Conservation (phyloP, 2,113 vertebrate species). For the Nerophis ophidion region DNA sequence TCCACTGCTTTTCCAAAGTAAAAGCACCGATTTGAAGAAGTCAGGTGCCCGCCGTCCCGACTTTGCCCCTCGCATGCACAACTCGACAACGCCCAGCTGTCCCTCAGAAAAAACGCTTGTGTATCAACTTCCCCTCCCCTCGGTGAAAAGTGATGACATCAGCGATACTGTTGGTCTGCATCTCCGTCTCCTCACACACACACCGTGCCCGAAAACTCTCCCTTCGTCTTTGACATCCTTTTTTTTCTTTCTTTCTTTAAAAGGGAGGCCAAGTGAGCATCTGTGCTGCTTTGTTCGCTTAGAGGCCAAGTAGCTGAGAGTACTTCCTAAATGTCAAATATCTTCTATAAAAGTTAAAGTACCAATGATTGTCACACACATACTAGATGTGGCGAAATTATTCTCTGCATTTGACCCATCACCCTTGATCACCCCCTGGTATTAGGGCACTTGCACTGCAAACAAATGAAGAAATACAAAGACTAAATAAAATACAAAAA, state of each 20-base stretch:
- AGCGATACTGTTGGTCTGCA: slow-evolving; percentile 56
- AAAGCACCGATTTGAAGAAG: slow-evolving; percentile 13
- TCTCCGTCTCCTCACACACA: slow-evolving; percentile 28
- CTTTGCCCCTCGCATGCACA: slow-evolving; percentile 36
- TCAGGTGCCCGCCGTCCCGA: slow-evolving; percentile 7
- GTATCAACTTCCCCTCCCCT: slow-evolving; percentile 61
- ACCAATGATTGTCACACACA: no score
- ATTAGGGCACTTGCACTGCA: slow-evolving; percentile 22
- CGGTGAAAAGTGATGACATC: slow-evolving; percentile 58
- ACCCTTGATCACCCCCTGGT: no score
- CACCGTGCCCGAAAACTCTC: slow-evolving; percentile 5
- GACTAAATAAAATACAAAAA: no score
- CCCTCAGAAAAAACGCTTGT: slow-evolving; percentile 68
- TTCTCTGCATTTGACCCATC: no score
- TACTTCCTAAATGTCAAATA: slow-evolving; percentile 40
- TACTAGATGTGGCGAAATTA: no score
- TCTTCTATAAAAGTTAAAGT: no score
- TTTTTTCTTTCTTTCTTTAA: slow-evolving; percentile 7
- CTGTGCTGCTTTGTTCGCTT: slow-evolving; percentile 32
- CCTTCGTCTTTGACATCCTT: background rate
- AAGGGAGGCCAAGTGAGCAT: slow-evolving; percentile 41
- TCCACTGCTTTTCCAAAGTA: slow-evolving; percentile 1
- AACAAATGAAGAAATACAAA: no score
- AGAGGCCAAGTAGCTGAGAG: slow-evolving; percentile 22
- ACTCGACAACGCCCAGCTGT: slow-evolving; percentile 46